A percentile compares a stretch with the other conserved stretches of the same genome.
Evolutionary conservation across 2,113 vertebrate genomes (phyloP).

Genomic region (Nibea coibor): DNA sequence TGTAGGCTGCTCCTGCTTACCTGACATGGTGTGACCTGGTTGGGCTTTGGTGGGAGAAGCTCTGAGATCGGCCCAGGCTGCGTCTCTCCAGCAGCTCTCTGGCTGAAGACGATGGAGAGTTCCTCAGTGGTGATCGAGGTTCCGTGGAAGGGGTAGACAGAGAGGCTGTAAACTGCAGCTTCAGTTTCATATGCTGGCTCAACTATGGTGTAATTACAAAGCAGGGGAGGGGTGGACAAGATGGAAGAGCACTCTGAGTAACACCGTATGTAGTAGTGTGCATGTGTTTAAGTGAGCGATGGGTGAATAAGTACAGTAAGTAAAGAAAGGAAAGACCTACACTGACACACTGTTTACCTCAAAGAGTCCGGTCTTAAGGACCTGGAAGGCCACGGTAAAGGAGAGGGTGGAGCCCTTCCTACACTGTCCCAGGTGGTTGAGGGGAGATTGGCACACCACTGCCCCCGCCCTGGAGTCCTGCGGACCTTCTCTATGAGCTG

Average conservation of each 20-base stretch:
- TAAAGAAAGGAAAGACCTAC: too few species aligned
- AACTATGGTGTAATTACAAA: constrained; percentile 68
- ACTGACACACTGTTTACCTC: constrained; percentile 81
- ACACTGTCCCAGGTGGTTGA: constrained; percentile 86
- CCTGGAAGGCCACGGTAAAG: constrained; percentile 90
- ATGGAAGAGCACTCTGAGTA: not conserved
- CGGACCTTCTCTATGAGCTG: constrained; percentile 7
- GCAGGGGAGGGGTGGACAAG: not conserved
- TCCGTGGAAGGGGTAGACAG: constrained; percentile 82
- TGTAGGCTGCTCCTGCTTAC: constrained; percentile 58
- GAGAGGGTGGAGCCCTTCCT: constrained; percentile 88
- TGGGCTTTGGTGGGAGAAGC: constrained; percentile 89
- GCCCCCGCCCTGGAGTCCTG: constrained; percentile 37
- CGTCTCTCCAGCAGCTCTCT: constrained; percentile 83
- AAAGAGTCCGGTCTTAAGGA: constrained; percentile 87
- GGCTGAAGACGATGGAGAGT: constrained; percentile 80
- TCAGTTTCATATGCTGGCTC: constrained; percentile 93
- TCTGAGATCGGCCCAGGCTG: constrained; percentile 88
- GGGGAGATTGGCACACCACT: constrained; percentile 77
- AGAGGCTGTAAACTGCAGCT: constrained; percentile 91
- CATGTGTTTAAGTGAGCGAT: too few species aligned
- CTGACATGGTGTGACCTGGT: constrained; percentile 87
- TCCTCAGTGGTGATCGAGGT: constrained; percentile 83
- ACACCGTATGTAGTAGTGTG: not conserved
- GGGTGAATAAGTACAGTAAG: too few species aligned